Conservation (phyloP, 2,888 invertebrate genomes). For the Trichopoda pennipes region DNA sequence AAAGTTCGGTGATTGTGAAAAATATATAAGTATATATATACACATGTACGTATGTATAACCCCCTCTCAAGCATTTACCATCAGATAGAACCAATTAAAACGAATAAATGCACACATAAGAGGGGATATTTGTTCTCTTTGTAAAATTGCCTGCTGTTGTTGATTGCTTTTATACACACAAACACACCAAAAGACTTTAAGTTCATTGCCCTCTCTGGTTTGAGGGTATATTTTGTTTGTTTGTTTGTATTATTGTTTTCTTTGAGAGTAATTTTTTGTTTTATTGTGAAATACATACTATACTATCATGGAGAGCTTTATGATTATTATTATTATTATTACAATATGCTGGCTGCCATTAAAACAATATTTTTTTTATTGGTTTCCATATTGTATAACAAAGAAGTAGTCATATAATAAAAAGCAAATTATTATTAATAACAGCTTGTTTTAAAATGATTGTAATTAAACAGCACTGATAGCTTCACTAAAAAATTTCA, state of each 20-base stretch:
- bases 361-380: background rate
- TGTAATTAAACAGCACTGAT: background rate
- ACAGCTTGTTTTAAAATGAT: background rate
- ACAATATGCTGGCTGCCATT: background rate
- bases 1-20: conserved; percentile 4
- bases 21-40: too few species aligned
- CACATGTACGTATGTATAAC: too few species aligned
- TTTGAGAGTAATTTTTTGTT: background rate
- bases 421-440: background rate
- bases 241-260: conserved; percentile 8
- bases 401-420: conserved; percentile 25
- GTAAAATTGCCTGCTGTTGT: background rate
- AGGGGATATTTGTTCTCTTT: conserved; percentile 26
- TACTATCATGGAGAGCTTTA: conserved; percentile 5
- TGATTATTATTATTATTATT: background rate
- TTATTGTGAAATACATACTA: conserved; percentile 13
- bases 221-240: conserved; percentile 7
- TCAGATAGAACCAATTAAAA: background rate
- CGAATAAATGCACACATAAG: background rate
- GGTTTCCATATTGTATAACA: background rate
- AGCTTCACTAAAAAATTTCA: background rate
- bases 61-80: too few species aligned
- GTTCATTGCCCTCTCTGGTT: conserved; percentile 39
- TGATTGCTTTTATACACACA: conserved; percentile 1
- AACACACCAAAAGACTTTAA: background rate